Evolutionary conservation across 2,113 vertebrate species (phyloP).

Genomic region (Dipodomys spectabilis): DNA sequence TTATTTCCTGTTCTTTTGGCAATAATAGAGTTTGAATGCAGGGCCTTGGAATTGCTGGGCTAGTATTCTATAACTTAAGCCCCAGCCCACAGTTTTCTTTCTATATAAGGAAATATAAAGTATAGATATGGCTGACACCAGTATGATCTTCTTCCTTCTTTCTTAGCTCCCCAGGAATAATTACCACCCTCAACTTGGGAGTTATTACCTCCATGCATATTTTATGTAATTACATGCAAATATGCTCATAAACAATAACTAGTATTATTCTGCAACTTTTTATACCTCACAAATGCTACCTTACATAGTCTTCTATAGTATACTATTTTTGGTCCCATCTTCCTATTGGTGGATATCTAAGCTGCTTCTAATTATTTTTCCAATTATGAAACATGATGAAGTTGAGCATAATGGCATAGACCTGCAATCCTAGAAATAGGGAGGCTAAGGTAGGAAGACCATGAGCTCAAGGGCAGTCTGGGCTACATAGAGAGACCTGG

Average conservation of each 20-base stretch:
- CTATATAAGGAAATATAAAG: constrained; percentile 6
- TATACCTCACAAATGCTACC: not conserved
- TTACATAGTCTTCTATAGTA: not conserved
- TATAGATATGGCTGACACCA: not conserved
- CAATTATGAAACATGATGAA: not conserved
- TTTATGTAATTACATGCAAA: not conserved
- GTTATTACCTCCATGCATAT: not conserved
- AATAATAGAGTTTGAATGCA: too few relatives aligned
- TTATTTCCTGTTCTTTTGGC: not conserved
- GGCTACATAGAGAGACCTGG: not conserved
- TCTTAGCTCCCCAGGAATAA: not conserved
- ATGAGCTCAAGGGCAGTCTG: not conserved
- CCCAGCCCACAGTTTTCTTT: not conserved
- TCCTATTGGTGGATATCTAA: not conserved
- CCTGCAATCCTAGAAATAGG: not conserved
- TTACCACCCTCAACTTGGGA: not conserved
- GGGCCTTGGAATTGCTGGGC: not conserved
- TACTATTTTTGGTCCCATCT: not conserved
- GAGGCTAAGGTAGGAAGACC: not conserved
- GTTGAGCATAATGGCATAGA: not conserved
- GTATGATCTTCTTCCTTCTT: not conserved
- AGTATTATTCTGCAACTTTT: not conserved
- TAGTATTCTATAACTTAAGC: too few relatives aligned
- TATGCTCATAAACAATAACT: not conserved
- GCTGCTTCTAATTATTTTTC: not conserved